Evolutionary conservation across 1,140 invertebrate genomes (phyloP), one percentile per base, ranked within the genome.

Genomic region (Antheraea pernyi): DNA sequence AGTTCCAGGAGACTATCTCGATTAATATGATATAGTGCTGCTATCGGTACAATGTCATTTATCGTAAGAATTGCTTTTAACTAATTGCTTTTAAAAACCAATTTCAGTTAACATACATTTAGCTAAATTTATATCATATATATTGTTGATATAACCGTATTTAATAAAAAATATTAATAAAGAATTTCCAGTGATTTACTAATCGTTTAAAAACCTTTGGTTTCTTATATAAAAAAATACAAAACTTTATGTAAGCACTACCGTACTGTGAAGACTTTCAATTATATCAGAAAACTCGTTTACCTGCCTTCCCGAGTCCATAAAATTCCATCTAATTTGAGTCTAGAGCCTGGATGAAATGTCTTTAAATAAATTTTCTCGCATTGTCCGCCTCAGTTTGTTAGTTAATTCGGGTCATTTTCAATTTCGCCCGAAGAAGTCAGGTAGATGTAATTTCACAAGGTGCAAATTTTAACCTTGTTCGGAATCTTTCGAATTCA

Each of bases 281-380:
- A 53, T 53, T 53, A 53, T 53, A 11, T 53, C 13, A 53, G 11
- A 53, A 16, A 53, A 16, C 10, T 53, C 39, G 39, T 42, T 42
- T 42, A 42, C 39, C 39, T 42, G 7, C 39, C 11, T 53, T 53
- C 46, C 46, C 46, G 46, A 13, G 46, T 53, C 11, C 16, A 53
- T 53, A n/a, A 53, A 53, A 53, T 53, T 53, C 46, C 46, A 13
- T 53, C 46, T 53, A 53, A 53, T 53, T 53, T 53, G 46, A 53
- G 16, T n/a, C 46, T 16, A 53, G 11, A 13, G 46, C 5, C 46
- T 53, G 46, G 46, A 13, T 42, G 46, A 53, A 53, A 53, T 53
- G 46, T 53, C 16, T 53, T 13, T 53, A 53, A 53, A 53, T 53
- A 53, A 53, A 53, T 53, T 53, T 53, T 53, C 46, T 16, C 9